A percentile compares a stretch with the other conserved stretches of the same genome.
Evolutionary conservation across 1,140 invertebrate species (phyloP).

Genomic region (Drosophila parabipectinata): DNA sequence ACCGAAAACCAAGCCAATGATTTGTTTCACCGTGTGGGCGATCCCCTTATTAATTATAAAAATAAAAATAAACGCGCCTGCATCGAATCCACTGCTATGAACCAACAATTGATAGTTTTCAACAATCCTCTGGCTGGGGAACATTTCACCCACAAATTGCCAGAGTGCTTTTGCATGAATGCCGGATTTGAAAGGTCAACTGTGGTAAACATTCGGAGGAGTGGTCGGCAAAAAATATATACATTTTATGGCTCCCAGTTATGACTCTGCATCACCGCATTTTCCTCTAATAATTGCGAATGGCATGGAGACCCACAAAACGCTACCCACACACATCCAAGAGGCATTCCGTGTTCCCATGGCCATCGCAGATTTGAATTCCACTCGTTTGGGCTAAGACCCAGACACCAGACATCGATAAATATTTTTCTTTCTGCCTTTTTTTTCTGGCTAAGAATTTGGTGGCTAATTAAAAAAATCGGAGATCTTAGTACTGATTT

Average conservation of each 20-base stretch:
- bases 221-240: slow-evolving; percentile 39
- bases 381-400: slow-evolving; percentile 13
- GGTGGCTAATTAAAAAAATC: slow-evolving; percentile 1
- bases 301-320: slow-evolving; percentile 47
- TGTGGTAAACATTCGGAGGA: slow-evolving; percentile 43
- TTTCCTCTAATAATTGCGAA: slow-evolving; percentile 38
- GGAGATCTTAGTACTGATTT: not conserved
- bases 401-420: slow-evolving; percentile 11
- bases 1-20: slow-evolving; percentile 32
- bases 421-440: not conserved
- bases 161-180: slow-evolving; percentile 21
- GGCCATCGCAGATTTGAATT: slow-evolving; percentile 51
- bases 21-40: slow-evolving; percentile 54
- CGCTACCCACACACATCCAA: slow-evolving; percentile 35
- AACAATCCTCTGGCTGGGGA: slow-evolving; percentile 39
- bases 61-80: slow-evolving; percentile 35
- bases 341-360: slow-evolving; percentile 39
- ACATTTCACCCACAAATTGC: slow-evolving; percentile 47
- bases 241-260: slow-evolving; percentile 46
- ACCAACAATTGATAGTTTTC: slow-evolving; percentile 25
- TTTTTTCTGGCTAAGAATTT: not conserved
- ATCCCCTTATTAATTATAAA: slow-evolving; percentile 65
- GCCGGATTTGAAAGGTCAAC: slow-evolving; percentile 66
- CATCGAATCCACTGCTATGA: slow-evolving; percentile 24
- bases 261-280: slow-evolving; percentile 15